These are phyloP conservation scores for Lepidurus apus DNA, from an alignment of 1,140 invertebrate species.

Conservation along the genomic window DNA sequence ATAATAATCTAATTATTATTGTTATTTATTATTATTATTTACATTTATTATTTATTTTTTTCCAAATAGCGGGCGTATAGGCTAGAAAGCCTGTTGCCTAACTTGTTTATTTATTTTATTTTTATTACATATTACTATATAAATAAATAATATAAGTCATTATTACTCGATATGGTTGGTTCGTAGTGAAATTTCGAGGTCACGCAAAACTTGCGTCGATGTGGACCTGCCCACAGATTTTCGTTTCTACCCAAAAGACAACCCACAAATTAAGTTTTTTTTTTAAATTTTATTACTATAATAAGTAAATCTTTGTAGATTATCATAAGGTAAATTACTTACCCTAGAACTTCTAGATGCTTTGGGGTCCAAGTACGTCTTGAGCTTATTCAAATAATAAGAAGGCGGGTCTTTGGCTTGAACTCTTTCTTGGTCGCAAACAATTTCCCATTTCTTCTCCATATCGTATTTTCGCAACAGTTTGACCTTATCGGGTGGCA, in stretches of 20 bases:
- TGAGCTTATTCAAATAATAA: slow-evolving; percentile 87
- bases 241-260: slow-evolving; percentile 75
- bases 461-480: slow-evolving; percentile 92
- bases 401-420: slow-evolving; percentile 93
- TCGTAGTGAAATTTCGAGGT: slow-evolving; percentile 95
- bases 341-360: slow-evolving; percentile 89
- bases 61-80: too few species aligned
- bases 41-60: too few species aligned
- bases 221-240: slow-evolving; percentile 96
- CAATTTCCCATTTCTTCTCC: slow-evolving; percentile 99
- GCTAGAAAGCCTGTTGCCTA: too few species aligned
- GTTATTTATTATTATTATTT: too few species aligned
- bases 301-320: background rate
- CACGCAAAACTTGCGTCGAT: slow-evolving; percentile 93
- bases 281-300: background rate
- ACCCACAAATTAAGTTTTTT: slow-evolving; percentile 30
- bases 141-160: background rate
- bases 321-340: slow-evolving; percentile 44
- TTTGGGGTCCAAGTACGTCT: slow-evolving; percentile 91
- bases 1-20: slow-evolving; percentile 20
- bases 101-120: too few species aligned
- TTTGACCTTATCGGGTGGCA: slow-evolving; percentile 98
- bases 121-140: too few species aligned
- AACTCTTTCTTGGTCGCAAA: slow-evolving; percentile 98
- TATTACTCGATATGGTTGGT: slow-evolving; percentile 98